Evolutionary conservation across 1,140 invertebrate genomes (phyloP).

Genomic region (Ceratina japonica): DNA sequence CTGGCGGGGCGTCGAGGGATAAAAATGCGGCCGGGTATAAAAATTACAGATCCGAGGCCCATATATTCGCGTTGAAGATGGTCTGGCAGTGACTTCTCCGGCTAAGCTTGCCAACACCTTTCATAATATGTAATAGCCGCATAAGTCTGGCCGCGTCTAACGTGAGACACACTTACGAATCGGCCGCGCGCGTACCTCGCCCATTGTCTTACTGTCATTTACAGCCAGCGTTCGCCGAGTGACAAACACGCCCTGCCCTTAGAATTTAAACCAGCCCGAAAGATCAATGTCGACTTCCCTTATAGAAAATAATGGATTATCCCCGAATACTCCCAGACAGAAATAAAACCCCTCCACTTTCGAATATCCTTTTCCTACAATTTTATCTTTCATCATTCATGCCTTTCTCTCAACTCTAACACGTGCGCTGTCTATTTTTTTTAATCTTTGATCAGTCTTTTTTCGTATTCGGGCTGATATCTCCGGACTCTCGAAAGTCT

Average conservation of each 20-base stretch:
- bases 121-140: conserved; percentile 43
- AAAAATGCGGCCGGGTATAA: conserved; percentile 54
- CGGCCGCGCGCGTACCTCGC: conserved; percentile 4
- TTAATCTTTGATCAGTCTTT: not conserved
- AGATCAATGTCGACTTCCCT: too few species aligned
- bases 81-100: conserved; percentile 63
- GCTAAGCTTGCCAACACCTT: conserved; percentile 48
- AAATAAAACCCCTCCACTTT: too few species aligned
- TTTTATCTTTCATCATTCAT: too few species aligned
- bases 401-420: too few species aligned
- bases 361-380: too few species aligned
- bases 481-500: not conserved
- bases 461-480: not conserved
- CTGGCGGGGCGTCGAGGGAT: conserved; percentile 13
- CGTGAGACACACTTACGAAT: conserved; percentile 42
- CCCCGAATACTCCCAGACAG: too few species aligned
- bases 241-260: not conserved
- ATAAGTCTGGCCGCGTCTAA: conserved; percentile 52
- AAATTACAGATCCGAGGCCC: conserved; percentile 62
- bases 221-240: conserved; percentile 32
- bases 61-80: conserved; percentile 63
- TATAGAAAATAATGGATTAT: too few species aligned
- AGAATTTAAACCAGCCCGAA: not conserved
- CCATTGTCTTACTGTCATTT: conserved; percentile 54
- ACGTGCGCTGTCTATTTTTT: too few species aligned